Conservation (phyloP, 2,888 invertebrate genomes). For the Macaria liturata region DNA sequence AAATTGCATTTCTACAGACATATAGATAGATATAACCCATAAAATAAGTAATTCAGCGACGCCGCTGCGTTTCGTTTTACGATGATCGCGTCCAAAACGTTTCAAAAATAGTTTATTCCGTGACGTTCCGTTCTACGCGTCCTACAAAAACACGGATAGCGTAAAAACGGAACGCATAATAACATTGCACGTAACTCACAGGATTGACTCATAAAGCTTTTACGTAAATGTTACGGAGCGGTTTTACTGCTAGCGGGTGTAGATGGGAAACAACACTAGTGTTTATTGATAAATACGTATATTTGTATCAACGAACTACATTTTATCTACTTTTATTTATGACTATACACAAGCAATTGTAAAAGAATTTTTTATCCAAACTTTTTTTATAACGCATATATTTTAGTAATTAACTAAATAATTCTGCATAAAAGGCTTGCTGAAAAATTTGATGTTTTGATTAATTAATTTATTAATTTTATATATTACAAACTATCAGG, state of each 20-base stretch:
- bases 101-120: constrained; percentile 70
- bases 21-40: constrained; percentile 48
- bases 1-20: constrained; percentile 40
- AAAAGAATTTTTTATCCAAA: too few relatives aligned
- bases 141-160: constrained; percentile 49
- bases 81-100: constrained; percentile 53
- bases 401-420: too few relatives aligned
- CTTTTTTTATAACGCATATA: too few relatives aligned
- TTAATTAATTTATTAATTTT: too few relatives aligned
- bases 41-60: constrained; percentile 53
- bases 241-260: constrained; percentile 38
- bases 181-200: constrained; percentile 67
- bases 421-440: too few relatives aligned
- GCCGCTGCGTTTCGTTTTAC: constrained; percentile 72
- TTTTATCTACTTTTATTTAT: too few relatives aligned
- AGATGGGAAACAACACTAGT: neutral
- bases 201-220: constrained; percentile 74
- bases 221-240: constrained; percentile 55
- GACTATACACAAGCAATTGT: too few relatives aligned
- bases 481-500: too few relatives aligned
- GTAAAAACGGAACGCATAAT: constrained; percentile 73
- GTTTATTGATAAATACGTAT: too few relatives aligned
- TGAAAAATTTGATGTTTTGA: too few relatives aligned
- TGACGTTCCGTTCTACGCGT: constrained; percentile 44
- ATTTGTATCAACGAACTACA: too few relatives aligned